Evolutionary conservation across 2,113 vertebrate species (phyloP).

Genomic region (Xyrauchen texanus): DNA sequence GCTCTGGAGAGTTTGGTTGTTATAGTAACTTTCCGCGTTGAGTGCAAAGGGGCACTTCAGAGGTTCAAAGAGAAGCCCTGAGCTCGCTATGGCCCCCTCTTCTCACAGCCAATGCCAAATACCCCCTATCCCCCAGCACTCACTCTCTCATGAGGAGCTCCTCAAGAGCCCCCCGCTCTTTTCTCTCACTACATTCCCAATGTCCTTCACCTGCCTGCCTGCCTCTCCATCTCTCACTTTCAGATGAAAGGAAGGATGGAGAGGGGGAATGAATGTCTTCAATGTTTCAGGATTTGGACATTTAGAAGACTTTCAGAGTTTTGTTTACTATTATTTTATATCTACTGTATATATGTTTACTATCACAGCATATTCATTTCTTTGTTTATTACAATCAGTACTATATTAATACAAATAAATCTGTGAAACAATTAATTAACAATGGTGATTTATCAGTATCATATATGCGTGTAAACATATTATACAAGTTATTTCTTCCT

Average conservation of each 20-base stretch:
- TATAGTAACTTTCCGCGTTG: constrained; percentile 72
- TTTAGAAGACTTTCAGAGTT: not conserved
- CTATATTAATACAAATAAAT: too few species aligned
- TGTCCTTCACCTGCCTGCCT: constrained; percentile 24
- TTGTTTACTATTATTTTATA: too few species aligned
- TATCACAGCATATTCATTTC: too few species aligned
- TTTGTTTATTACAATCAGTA: too few species aligned
- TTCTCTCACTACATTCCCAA: constrained; percentile 14
- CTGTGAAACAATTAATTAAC: too few species aligned
- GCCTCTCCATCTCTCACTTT: constrained; percentile 32
- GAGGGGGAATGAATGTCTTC: not conserved
- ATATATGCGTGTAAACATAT: too few species aligned
- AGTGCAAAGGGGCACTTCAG: constrained; percentile 57
- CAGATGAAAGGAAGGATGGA: constrained; percentile 39
- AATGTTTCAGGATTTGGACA: not conserved
- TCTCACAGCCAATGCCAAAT: constrained; percentile 30
- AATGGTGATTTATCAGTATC: too few species aligned
- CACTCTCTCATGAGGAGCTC: constrained; percentile 47
- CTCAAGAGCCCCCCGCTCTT: constrained; percentile 42
- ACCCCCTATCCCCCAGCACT: constrained; percentile 2
- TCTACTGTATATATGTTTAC: too few species aligned
- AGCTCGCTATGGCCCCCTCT: constrained; percentile 15
- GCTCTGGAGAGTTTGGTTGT: constrained; percentile 74
- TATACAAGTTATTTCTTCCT: too few species aligned
- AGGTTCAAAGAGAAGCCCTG: constrained; percentile 39